phyloP scores from a whole-genome alignment of 2,113 vertebrate species.

The Albula glossodonta region DNA sequence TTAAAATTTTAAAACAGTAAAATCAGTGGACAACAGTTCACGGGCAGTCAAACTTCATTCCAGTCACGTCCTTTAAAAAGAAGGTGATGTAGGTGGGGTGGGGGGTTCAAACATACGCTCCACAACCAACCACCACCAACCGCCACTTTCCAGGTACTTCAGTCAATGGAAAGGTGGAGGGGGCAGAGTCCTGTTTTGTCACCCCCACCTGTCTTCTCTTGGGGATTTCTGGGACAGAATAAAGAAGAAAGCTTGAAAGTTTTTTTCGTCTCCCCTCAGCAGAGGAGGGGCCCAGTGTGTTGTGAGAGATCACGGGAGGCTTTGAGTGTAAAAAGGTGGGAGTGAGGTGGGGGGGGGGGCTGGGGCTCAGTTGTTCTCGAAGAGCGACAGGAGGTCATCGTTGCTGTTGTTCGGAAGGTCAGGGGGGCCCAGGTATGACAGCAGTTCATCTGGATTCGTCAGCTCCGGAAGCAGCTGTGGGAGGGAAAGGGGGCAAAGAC shows the following conservation, averaged over 20 bases:
- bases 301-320: neutral
- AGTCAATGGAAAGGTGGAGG: neutral
- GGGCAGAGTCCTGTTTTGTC: neutral
- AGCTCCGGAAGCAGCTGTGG: conserved; percentile 91
- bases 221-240: neutral
- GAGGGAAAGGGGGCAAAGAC: conserved; percentile 20
- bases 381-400: conserved; percentile 91
- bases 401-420: conserved; percentile 91
- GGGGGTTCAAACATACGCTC: neutral
- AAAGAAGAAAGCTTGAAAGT: neutral
- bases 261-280: neutral
- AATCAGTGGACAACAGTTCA: conserved; percentile 22
- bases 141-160: conserved; percentile 11
- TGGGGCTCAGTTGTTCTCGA: conserved; percentile 89
- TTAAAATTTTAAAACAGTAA: conserved; percentile 26
- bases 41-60: conserved; percentile 19
- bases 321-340: neutral
- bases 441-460: conserved; percentile 91
- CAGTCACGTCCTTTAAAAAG: conserved; percentile 33
- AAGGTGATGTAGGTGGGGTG: neutral
- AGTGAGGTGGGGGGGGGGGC: neutral
- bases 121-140: conserved; percentile 38
- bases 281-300: neutral
- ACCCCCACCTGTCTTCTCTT: neutral
- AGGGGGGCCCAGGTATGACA: conserved; percentile 89